Percentiles rank a stretch among this genome's conserved stretches.
Evolutionary conservation across 2,888 invertebrate species (phyloP).

Genomic region (Drosophila birchii): DNA sequence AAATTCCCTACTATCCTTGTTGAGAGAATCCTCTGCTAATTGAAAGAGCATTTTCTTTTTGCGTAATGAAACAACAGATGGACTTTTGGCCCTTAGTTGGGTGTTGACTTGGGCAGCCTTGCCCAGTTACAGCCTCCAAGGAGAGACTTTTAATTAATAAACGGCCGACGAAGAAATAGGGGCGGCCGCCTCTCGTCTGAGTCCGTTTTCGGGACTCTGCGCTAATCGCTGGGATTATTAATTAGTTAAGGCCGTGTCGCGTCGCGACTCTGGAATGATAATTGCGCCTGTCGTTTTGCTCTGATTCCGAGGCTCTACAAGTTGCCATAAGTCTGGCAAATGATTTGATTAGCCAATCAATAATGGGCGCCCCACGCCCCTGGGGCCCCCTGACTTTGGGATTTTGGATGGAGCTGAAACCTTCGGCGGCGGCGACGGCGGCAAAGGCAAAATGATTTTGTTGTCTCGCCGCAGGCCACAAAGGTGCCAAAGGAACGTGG

Average conservation of each 20-base stretch:
- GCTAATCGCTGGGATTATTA: conserved; percentile 77
- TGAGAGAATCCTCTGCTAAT: too few species aligned
- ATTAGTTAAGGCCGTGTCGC: conserved; percentile 62
- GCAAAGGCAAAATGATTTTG: conserved; percentile 83
- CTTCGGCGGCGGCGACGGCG: conserved; percentile 75
- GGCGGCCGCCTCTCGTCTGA: conserved; percentile 8
- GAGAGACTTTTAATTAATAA: conserved; percentile 73
- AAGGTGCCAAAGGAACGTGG: conserved; percentile 79
- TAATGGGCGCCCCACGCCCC: conserved; percentile 59
- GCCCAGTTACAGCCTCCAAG: conserved; percentile 53
- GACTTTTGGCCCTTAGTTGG: conserved; percentile 31
- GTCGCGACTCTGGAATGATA: conserved; percentile 71
- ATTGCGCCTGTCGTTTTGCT: conserved; percentile 72
- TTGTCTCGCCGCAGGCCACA: conserved; percentile 84
- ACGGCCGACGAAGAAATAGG: conserved; percentile 43
- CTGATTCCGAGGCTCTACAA: conserved; percentile 34
- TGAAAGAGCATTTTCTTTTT: conserved; percentile 14
- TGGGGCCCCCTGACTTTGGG: conserved; percentile 7
- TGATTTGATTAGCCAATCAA: conserved; percentile 80
- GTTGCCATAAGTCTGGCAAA: conserved; percentile 57
- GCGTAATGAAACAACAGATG: conserved; percentile 23
- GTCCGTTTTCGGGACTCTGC: conserved; percentile 37
- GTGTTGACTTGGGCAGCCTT: conserved; percentile 67
- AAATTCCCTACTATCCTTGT: background rate
- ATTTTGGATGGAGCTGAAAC: conserved; percentile 51